Evolutionary conservation across 1,140 invertebrate genomes (phyloP).

Genomic region (Drosophila pseudoananassae): DNA sequence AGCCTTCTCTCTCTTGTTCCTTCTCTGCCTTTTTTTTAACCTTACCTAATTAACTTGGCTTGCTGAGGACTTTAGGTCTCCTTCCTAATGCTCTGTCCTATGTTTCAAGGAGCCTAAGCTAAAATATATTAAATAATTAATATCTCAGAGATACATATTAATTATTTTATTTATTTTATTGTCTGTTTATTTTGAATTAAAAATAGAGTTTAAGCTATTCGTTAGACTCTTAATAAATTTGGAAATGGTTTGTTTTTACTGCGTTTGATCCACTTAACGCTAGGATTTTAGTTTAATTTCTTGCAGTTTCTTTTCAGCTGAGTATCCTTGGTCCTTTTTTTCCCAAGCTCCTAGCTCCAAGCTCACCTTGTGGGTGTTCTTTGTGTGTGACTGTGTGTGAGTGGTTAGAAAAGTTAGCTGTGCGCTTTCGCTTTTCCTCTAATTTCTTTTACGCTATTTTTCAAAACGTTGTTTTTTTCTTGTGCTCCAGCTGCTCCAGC

Average conservation of each 20-base stretch:
- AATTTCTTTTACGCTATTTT: constrained; percentile 79
- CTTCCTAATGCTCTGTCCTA: constrained; percentile 15
- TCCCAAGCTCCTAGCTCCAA: background rate
- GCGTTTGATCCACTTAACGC: constrained; percentile 77
- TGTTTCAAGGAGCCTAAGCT: too few species aligned
- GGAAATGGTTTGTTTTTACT: constrained; percentile 36
- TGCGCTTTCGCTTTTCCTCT: constrained; percentile 77
- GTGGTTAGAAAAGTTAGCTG: constrained; percentile 41
- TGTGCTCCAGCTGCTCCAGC: constrained; percentile 22
- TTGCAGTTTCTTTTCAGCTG: constrained; percentile 55
- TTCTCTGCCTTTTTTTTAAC: constrained; percentile 41
- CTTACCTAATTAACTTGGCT: constrained; percentile 73
- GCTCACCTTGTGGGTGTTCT: constrained; percentile 36
- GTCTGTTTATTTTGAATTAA: background rate
- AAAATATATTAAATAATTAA: background rate
- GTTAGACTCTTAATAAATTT: constrained; percentile 8
- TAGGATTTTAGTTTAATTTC: constrained; percentile 80
- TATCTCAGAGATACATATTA: background rate
- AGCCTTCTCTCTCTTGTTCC: constrained; percentile 2
- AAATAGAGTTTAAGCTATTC: constrained; percentile 7
- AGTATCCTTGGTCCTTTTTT: constrained; percentile 21
- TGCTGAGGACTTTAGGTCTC: constrained; percentile 20
- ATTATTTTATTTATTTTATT: background rate
- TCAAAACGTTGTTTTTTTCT: constrained; percentile 59
- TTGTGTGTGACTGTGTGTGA: constrained; percentile 17